A percentile compares a stretch with the other conserved stretches of the same genome.
phyloP scores from a whole-genome alignment of 2,888 invertebrate species.

The Zaprionus bogoriensis region DNA sequence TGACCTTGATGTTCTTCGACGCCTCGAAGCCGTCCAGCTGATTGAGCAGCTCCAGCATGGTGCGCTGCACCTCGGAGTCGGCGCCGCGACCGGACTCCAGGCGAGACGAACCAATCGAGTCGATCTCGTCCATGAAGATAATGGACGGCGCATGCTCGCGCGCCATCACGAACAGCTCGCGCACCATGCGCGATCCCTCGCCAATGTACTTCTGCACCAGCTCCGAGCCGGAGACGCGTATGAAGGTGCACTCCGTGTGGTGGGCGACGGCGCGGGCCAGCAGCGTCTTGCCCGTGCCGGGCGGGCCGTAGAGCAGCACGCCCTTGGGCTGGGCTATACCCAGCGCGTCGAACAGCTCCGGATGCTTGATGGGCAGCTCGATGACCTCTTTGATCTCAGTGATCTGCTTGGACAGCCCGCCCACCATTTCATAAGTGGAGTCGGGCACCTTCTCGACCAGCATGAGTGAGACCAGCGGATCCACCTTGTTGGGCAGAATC shows the following conservation, averaged over 20 bases:
- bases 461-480: slow-evolving; percentile 99
- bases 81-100: slow-evolving; percentile 99
- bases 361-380: slow-evolving; percentile 99
- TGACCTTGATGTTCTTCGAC: slow-evolving; percentile 98
- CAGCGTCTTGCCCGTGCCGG: slow-evolving; percentile 94
- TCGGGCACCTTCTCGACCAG: slow-evolving; percentile 99
- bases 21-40: slow-evolving; percentile 99
- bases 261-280: slow-evolving; percentile 99
- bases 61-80: slow-evolving; percentile 99
- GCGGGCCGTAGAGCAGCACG: slow-evolving; percentile 97
- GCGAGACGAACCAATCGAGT: slow-evolving; percentile 98
- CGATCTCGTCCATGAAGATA: slow-evolving; percentile 99
- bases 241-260: slow-evolving; percentile 99
- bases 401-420: slow-evolving; percentile 98
- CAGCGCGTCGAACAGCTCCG: slow-evolving; percentile 98
- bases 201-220: slow-evolving; percentile 99
- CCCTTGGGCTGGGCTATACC: slow-evolving; percentile 99
- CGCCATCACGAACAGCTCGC: slow-evolving; percentile 99
- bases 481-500: slow-evolving; percentile 99
- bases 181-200: slow-evolving; percentile 99
- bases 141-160: slow-evolving; percentile 99
- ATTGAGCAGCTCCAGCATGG: slow-evolving; percentile 98
- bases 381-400: slow-evolving; percentile 99
- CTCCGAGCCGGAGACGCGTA: slow-evolving; percentile 98
- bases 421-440: slow-evolving; percentile 99